phyloP scores from a whole-genome alignment of 2,113 vertebrate genomes.

The Donacobius atricapilla region DNA sequence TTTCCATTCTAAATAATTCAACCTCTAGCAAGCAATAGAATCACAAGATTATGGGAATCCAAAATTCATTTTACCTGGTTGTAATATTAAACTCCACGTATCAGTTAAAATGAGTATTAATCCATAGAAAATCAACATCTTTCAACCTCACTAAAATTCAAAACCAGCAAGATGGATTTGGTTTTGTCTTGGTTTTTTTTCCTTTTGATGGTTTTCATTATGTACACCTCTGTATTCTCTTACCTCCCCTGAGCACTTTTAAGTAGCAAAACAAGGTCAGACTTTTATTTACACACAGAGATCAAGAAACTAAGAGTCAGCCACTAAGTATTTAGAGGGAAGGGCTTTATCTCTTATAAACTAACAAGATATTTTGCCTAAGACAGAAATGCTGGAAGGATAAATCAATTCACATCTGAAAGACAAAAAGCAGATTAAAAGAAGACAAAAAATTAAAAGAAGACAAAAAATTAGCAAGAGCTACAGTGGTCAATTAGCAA shows the following conservation, averaged over 20 bases:
- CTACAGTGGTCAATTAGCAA: not conserved
- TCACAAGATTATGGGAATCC: not conserved
- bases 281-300: not conserved
- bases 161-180: not conserved
- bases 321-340: not conserved
- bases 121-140: not conserved
- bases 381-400: not conserved
- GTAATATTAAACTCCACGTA: not conserved
- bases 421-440: not conserved
- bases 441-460: not conserved
- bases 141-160: not conserved
- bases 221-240: not conserved
- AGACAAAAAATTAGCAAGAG: not conserved
- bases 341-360: not conserved
- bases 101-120: not conserved
- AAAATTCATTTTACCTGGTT: not conserved
- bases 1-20: not conserved
- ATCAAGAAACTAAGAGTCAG: not conserved
- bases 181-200: not conserved
- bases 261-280: not conserved
- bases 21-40: not conserved
- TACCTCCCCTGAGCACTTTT: not conserved
- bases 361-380: not conserved
- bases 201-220: not conserved
- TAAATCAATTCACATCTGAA: not conserved